These are phyloP conservation scores for Caracal caracal DNA, from an alignment of 2,113 vertebrate species.

Conservation along the genomic window DNA sequence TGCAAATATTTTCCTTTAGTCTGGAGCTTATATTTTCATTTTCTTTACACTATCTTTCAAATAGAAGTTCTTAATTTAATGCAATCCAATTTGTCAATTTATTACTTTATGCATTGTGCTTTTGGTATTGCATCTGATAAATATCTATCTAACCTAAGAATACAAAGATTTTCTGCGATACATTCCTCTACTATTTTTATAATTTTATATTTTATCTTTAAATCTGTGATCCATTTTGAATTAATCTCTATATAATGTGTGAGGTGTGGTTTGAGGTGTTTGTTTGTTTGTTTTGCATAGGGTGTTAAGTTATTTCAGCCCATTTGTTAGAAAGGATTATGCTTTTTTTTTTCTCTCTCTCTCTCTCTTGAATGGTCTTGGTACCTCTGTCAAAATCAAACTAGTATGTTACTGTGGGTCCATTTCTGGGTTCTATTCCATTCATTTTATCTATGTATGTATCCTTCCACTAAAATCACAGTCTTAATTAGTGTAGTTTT, in stretches of 20 bases:
- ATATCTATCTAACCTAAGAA: background rate
- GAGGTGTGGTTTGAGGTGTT: background rate
- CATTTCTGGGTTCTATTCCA: background rate
- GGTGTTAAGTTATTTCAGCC: background rate
- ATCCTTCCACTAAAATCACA: background rate
- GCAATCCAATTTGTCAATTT: background rate
- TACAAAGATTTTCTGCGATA: background rate
- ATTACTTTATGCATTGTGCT: background rate
- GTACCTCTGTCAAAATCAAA: background rate
- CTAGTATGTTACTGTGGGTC: background rate
- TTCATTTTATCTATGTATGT: background rate
- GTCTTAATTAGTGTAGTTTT: background rate
- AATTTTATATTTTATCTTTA: background rate
- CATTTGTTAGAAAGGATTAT: background rate
- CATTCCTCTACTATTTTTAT: background rate
- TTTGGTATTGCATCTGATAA: background rate
- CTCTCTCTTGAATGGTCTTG: background rate
- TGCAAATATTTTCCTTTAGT: background rate
- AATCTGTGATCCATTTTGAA: background rate
- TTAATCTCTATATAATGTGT: background rate
- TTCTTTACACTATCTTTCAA: background rate
- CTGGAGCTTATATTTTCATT: background rate
- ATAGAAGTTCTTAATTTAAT: background rate
- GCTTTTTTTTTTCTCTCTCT: background rate
- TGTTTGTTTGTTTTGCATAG: background rate